Conservation (phyloP, 2,888 invertebrate genomes). For the Drosophila siamana region DNA sequence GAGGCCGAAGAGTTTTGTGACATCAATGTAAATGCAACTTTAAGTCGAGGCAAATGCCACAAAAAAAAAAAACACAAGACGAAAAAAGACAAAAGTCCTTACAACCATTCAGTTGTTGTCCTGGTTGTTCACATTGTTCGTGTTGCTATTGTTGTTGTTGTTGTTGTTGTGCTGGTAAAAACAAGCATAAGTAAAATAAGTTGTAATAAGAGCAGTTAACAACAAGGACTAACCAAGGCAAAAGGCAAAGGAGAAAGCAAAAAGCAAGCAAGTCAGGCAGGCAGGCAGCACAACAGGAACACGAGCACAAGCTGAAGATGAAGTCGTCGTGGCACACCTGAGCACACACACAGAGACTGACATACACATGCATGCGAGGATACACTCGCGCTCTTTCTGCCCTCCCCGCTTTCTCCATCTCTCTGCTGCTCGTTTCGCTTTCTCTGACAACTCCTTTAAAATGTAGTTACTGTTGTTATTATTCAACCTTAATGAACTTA, state of each 20-base stretch:
- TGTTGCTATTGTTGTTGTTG: slow-evolving; percentile 21
- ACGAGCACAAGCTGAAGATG: slow-evolving; percentile 36
- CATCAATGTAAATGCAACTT: slow-evolving; percentile 76
- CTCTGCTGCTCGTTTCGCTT: slow-evolving; percentile 24
- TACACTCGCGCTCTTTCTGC: too few species aligned
- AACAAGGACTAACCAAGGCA: slow-evolving; percentile 61
- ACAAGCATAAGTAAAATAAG: slow-evolving; percentile 79
- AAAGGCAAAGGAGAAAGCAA: slow-evolving; percentile 13
- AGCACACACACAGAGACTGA: slow-evolving; percentile 28
- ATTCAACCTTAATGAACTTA: slow-evolving; percentile 82
- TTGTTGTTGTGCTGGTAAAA: slow-evolving; percentile 35
- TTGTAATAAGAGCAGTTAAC: slow-evolving; percentile 81
- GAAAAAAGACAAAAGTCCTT: slow-evolving; percentile 41
- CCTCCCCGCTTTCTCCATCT: too few species aligned
- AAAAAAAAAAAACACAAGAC: slow-evolving; percentile 19
- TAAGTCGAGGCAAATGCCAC: slow-evolving; percentile 48
- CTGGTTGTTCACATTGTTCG: neutral
- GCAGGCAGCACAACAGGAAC: slow-evolving; percentile 11
- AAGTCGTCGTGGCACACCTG: slow-evolving; percentile 46
- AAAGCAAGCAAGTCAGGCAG: neutral
- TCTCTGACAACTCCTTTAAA: slow-evolving; percentile 77
- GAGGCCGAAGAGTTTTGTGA: slow-evolving; percentile 38
- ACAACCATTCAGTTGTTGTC: slow-evolving; percentile 19
- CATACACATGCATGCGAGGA: slow-evolving; percentile 24
- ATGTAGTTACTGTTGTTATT: slow-evolving; percentile 82